Conservation (phyloP, 1,140 invertebrate genomes). For the Lepidurus packardi region DNA sequence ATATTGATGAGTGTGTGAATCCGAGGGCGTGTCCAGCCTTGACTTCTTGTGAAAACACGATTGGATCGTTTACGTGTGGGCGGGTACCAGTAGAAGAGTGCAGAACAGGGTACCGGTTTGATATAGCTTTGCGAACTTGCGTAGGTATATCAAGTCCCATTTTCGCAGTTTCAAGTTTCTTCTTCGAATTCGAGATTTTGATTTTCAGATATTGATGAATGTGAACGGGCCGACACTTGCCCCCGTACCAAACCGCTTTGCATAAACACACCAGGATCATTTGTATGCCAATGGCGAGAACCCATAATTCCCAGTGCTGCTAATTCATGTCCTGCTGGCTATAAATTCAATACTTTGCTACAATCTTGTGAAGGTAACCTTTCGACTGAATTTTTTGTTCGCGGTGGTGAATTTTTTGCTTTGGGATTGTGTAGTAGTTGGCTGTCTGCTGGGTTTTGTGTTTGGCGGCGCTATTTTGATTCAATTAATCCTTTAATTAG, state of each 20-base stretch:
- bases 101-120: constrained; percentile 57
- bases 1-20: constrained; percentile 59
- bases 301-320: constrained; percentile 35
- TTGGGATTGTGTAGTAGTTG: not conserved
- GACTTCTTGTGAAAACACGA: constrained; percentile 57
- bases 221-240: constrained; percentile 56
- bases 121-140: constrained; percentile 47
- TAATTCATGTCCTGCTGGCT: constrained; percentile 58
- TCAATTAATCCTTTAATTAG: not conserved
- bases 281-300: constrained; percentile 51
- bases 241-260: constrained; percentile 57
- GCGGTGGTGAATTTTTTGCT: not conserved
- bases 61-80: constrained; percentile 59
- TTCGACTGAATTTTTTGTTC: not conserved
- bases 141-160: constrained; percentile 41
- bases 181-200: not conserved
- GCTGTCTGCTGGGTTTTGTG: not conserved
- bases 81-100: constrained; percentile 48
- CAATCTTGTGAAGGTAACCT: constrained; percentile 55
- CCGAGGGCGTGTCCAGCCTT: constrained; percentile 49
- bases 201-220: constrained; percentile 63
- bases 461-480: not conserved
- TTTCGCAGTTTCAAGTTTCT: not conserved
- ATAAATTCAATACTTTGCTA: constrained; percentile 53
- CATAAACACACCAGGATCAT: constrained; percentile 61